A percentile compares a stretch with the other conserved stretches of the same genome.
These are phyloP conservation scores for Ochropleura leucogaster DNA, from an alignment of 2,888 invertebrate genomes.

Conservation along the genomic window DNA sequence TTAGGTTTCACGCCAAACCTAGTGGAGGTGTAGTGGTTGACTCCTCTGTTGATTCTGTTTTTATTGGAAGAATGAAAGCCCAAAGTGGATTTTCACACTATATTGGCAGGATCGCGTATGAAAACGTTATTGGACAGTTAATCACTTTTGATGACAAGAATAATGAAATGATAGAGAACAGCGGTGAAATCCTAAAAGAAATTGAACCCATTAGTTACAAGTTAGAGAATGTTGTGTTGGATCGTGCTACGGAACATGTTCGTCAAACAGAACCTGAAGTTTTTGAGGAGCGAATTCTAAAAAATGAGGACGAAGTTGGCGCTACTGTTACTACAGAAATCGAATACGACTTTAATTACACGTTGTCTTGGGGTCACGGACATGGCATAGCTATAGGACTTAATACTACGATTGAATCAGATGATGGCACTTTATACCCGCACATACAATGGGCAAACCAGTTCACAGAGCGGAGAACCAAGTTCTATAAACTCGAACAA, in stretches of 20 bases:
- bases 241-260: conserved; percentile 88
- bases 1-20: conserved; percentile 92
- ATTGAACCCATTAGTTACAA: conserved; percentile 95
- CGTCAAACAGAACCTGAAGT: conserved; percentile 87
- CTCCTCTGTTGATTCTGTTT: conserved; percentile 81
- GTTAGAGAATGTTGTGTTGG: conserved; percentile 92
- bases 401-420: conserved; percentile 91
- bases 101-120: conserved; percentile 93
- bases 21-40: conserved; percentile 93
- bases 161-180: conserved; percentile 89
- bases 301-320: conserved; percentile 90
- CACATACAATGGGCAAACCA: conserved; percentile 94
- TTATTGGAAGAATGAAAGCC: conserved; percentile 83
- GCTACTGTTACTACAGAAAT: conserved; percentile 93
- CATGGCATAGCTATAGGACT: conserved; percentile 93
- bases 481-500: conserved; percentile 91
- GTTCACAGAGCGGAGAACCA: conserved; percentile 89
- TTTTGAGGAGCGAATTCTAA: conserved; percentile 88
- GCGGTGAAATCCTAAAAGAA: conserved; percentile 95
- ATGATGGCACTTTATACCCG: conserved; percentile 90
- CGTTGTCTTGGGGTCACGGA: conserved; percentile 95
- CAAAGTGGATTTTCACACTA: conserved; percentile 87
- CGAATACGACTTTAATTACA: conserved; percentile 93
- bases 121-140: conserved; percentile 92
- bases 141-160: conserved; percentile 92